Conservation (phyloP, 2,797 vertebrate genomes). For the Oreortyx pictus region DNA sequence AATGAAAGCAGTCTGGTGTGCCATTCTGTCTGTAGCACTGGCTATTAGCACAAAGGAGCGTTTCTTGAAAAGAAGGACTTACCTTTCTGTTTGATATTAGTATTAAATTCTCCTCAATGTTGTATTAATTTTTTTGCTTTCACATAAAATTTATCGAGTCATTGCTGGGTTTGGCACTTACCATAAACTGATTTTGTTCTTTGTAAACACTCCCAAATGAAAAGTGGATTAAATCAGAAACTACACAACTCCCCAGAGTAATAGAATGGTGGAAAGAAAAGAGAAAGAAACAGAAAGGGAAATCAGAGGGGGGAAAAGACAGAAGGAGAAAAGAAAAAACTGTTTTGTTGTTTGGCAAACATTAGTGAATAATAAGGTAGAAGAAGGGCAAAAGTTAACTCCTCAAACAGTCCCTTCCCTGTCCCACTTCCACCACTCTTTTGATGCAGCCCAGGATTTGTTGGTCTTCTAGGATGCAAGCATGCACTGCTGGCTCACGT, state of each 20-base stretch:
- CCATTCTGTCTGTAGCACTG: not conserved
- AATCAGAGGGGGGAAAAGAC: not conserved
- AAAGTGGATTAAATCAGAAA: not conserved
- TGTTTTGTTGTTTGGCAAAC: accelerated
- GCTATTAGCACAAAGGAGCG: not conserved
- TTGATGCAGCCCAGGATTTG: too few species aligned
- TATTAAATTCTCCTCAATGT: not conserved
- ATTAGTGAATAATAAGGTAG: not conserved
- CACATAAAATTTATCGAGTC: not conserved
- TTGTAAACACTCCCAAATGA: not conserved
- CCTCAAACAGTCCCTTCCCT: not conserved
- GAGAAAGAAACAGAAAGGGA: not conserved
- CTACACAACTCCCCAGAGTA: not conserved
- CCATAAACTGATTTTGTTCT: not conserved
- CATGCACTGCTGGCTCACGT: too few species aligned
- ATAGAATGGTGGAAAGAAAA: not conserved
- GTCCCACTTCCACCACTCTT: too few species aligned
- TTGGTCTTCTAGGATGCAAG: too few species aligned
- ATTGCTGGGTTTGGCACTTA: not conserved
- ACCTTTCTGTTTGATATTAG: not conserved
- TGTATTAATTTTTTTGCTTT: not conserved
- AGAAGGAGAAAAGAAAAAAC: not conserved
- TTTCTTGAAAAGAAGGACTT: not conserved
- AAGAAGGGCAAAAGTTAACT: not conserved
- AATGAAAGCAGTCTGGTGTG: not conserved